Evolutionary conservation across 2,888 invertebrate genomes (phyloP).

Genomic region (Oxytorus armatus): DNA sequence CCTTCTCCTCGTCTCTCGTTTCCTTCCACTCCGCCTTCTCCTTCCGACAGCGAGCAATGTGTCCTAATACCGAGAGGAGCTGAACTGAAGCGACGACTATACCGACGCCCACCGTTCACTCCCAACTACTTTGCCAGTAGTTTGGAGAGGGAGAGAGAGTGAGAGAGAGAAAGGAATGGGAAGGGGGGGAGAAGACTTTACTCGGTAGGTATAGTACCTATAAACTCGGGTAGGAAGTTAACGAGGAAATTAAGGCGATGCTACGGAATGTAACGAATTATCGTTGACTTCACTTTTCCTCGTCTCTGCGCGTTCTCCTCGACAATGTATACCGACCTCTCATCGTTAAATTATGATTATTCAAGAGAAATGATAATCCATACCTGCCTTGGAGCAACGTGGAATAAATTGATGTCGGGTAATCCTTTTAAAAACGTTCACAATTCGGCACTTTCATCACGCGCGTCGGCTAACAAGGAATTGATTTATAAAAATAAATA

Average conservation of each 20-base stretch:
- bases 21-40: constrained; percentile 38
- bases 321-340: not conserved
- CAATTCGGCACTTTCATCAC: not conserved
- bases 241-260: constrained; percentile 50
- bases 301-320: not conserved
- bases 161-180: not conserved
- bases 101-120: constrained; percentile 63
- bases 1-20: constrained; percentile 47
- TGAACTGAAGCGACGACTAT: constrained; percentile 48
- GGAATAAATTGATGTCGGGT: not conserved
- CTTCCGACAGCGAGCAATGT: constrained; percentile 50
- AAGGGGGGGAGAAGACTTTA: not conserved
- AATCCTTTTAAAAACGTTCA: constrained; percentile 29
- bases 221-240: constrained; percentile 37
- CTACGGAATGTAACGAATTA: constrained; percentile 49
- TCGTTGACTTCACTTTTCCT: constrained; percentile 36
- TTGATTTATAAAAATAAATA: not conserved
- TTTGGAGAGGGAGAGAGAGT: not conserved
- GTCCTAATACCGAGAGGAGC: constrained; percentile 51
- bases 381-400: constrained; percentile 10
- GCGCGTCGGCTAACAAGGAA: not conserved
- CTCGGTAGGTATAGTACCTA: not conserved
- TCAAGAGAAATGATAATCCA: not conserved
- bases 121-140: constrained; percentile 62
- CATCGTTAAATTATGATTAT: not conserved